Conservation (phyloP, 2,113 vertebrate species). For the Melanerpes formicivorus region DNA sequence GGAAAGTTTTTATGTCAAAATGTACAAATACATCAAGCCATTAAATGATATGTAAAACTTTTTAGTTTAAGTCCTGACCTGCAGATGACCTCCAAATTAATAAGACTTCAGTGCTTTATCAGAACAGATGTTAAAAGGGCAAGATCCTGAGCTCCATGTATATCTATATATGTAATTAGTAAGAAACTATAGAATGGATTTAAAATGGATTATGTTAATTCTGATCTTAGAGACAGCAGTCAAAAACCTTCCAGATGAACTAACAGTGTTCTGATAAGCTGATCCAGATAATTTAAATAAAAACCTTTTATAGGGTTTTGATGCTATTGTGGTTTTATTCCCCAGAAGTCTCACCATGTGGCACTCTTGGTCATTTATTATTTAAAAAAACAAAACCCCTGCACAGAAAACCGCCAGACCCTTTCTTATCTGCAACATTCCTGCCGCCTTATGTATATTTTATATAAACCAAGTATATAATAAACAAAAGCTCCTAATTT, state of each 20-base stretch:
- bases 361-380: slow-evolving; percentile 22
- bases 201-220: slow-evolving; percentile 77
- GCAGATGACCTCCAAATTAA: slow-evolving; percentile 64
- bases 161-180: slow-evolving; percentile 69
- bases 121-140: slow-evolving; percentile 71
- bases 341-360: slow-evolving; percentile 64
- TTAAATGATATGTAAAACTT: slow-evolving; percentile 18
- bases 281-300: slow-evolving; percentile 70
- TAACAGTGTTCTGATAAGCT: slow-evolving; percentile 71
- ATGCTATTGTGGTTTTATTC: slow-evolving; percentile 65
- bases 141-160: slow-evolving; percentile 58
- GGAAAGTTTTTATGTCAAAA: neutral
- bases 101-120: slow-evolving; percentile 56
- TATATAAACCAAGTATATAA: slow-evolving; percentile 41
- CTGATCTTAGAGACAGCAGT: slow-evolving; percentile 60
- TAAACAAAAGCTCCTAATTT: slow-evolving; percentile 61
- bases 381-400: slow-evolving; percentile 2
- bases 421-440: slow-evolving; percentile 48
- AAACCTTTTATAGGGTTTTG: slow-evolving; percentile 62
- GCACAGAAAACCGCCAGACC: neutral
- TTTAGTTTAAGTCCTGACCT: slow-evolving; percentile 60
- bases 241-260: slow-evolving; percentile 72
- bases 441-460: slow-evolving; percentile 31
- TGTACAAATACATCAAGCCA: neutral
- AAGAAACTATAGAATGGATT: slow-evolving; percentile 61